Evolutionary conservation across 64 coral and sea anemone genomes (phyloP), one percentile per base, ranked within the genome.

Genomic region (Porites australiensis): DNA sequence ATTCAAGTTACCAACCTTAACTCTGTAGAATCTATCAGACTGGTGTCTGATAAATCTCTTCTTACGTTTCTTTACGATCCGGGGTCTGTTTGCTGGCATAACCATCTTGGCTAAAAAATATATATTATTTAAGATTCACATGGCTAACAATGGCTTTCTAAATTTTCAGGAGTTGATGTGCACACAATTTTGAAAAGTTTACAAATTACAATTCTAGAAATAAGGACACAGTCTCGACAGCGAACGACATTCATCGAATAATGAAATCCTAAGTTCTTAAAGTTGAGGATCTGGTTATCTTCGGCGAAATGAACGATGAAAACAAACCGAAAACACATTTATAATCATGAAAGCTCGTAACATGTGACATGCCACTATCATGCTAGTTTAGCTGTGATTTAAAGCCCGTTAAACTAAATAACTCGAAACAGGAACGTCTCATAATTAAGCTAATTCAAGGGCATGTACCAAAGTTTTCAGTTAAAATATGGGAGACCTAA

Each of bases 1-100:
- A 16, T 9, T 0, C 15, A 21, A 8, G 4, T 18, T n/a, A 88
- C 97, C 72, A 79, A 98, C 97, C 91, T 82, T 93, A 11, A 98
- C 94, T 82, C 95, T 79, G 71, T 83, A 64, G 82, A 84, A 98
- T 67, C 97, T 83, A 84, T 98, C 97, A 91, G 97, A 98, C 88
- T 98, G 97, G 89, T 98, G 97, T 47, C 97, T 90, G 72, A 98
- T 98, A 79, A 98, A 98, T 72, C 79, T 96, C 85, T 98, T 98
- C 75, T 59, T 86, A n/a, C 97, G 79, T 53, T 98, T 98, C 80
- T 98, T 98, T 50, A 98, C 74, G 74, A 98, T 98, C 66, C 85
- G 87, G 5, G 91, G 94, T 82, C 69, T 90, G 50, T 79, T 72
- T 44, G 77, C 82, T 78, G 94, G 94, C 74, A 78, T 91, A 82